Conservation (phyloP, 2,113 vertebrate species). For the Leucopternis melanops region DNA sequence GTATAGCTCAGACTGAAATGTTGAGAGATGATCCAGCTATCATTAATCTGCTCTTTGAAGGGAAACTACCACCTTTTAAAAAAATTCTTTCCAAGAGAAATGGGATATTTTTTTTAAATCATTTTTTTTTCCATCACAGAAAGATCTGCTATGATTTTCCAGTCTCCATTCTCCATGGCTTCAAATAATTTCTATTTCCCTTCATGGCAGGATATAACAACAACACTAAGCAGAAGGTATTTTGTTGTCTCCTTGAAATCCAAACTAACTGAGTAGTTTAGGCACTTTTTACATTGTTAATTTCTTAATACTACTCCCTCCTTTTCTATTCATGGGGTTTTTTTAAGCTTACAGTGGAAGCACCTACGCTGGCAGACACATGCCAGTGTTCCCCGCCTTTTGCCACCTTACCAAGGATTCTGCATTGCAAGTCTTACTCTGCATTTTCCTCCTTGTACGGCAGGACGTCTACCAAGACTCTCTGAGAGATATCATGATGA, state of each 20-base stretch:
- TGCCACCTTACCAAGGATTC: background rate
- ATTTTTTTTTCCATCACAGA: background rate
- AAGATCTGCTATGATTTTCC: background rate
- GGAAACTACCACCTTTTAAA: background rate
- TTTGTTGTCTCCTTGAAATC: background rate
- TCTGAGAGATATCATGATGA: background rate
- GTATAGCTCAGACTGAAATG: background rate
- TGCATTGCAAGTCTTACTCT: background rate
- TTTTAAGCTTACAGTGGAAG: background rate
- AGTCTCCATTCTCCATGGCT: background rate
- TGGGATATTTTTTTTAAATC: background rate
- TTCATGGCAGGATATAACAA: background rate
- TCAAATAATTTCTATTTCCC: background rate
- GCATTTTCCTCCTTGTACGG: background rate
- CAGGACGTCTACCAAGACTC: background rate
- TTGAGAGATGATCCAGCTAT: background rate
- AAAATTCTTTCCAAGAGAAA: background rate
- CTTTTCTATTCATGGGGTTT: accelerated
- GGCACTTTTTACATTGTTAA: background rate
- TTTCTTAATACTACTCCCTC: background rate
- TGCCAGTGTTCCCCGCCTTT: background rate
- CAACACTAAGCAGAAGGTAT: background rate
- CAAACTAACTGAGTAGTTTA: background rate
- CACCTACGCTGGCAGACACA: background rate
- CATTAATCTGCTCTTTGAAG: background rate